phyloP scores from a whole-genome alignment of 2,888 invertebrate species.

The Xestia rhomboidea region DNA sequence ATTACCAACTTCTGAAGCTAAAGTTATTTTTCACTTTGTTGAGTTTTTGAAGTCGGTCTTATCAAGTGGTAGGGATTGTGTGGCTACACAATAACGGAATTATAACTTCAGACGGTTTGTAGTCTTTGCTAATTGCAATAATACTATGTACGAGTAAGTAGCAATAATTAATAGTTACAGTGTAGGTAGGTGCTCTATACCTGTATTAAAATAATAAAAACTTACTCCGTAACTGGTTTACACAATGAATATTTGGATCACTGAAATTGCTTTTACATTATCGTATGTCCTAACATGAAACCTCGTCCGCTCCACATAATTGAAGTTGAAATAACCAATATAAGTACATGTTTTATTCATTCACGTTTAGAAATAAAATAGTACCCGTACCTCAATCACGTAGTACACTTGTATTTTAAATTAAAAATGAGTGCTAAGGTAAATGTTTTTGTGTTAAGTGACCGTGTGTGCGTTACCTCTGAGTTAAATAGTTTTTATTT shows the following conservation, averaged over 20 bases:
- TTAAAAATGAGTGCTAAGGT: constrained; percentile 74
- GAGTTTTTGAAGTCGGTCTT: no score
- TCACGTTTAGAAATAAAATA: constrained; percentile 74
- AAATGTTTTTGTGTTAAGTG: constrained; percentile 43
- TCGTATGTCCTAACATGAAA: constrained; percentile 70
- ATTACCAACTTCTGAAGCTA: no score
- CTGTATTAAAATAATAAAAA: constrained; percentile 41
- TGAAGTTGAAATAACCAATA: constrained; percentile 74
- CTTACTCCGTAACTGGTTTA: constrained; percentile 59
- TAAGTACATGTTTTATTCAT: constrained; percentile 74
- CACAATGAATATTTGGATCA: constrained; percentile 77
- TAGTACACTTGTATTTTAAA: constrained; percentile 48
- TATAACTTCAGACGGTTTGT: constrained; percentile 6
- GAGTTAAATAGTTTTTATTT: neutral
- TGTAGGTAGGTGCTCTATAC: constrained; percentile 8
- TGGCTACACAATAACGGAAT: neutral
- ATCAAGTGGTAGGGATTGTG: neutral
- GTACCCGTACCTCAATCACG: constrained; percentile 61
- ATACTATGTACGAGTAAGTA: constrained; percentile 3
- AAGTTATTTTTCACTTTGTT: no score
- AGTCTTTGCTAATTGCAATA: constrained; percentile 5
- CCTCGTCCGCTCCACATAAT: constrained; percentile 75
- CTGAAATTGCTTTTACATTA: constrained; percentile 72
- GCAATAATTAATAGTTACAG: constrained; percentile 4
- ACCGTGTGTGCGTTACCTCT: neutral